phyloP scores from a whole-genome alignment of 2,797 vertebrate genomes.

The Rhinichthys osculus region DNA sequence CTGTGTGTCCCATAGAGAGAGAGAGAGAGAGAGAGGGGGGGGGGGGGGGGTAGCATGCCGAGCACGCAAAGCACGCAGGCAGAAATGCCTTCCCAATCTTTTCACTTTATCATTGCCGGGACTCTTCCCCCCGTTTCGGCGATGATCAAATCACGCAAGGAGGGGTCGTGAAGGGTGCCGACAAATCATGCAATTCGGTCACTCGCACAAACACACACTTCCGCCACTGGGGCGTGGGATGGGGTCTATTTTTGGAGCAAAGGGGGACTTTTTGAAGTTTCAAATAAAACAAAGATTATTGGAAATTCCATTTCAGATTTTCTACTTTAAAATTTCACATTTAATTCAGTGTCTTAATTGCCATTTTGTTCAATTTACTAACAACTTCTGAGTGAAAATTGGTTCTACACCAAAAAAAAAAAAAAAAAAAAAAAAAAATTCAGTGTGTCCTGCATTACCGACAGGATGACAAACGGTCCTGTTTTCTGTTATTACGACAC shows the following conservation, averaged over 20 bases:
- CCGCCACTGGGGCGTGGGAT: slow-evolving; percentile 39
- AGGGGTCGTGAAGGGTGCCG: not conserved
- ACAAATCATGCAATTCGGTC: slow-evolving; percentile 1
- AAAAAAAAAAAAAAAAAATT: too few species aligned
- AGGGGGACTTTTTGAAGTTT: slow-evolving; percentile 63
- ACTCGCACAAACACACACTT: slow-evolving; percentile 29
- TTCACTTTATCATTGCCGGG: not conserved
- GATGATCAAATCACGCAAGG: not conserved
- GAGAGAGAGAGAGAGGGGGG: slow-evolving; percentile 28
- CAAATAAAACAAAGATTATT: not conserved
- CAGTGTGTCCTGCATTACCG: slow-evolving; percentile 28
- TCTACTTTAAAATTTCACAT: not conserved
- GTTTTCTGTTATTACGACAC: slow-evolving; percentile 26
- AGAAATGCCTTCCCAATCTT: slow-evolving; percentile 5
- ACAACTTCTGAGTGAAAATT: not conserved
- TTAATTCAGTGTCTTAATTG: not conserved
- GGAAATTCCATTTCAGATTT: not conserved
- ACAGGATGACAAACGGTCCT: slow-evolving; percentile 42
- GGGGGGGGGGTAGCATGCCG: slow-evolving; percentile 50
- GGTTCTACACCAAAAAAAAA: not conserved
- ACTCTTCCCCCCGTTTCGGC: not conserved
- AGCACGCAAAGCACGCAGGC: slow-evolving; percentile 74
- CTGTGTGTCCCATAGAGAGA: slow-evolving; percentile 73
- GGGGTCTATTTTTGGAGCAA: slow-evolving; percentile 81
- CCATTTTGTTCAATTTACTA: not conserved